These are phyloP conservation scores for Hololepta plana DNA, from an alignment of 2,888 invertebrate species.

Conservation along the genomic window DNA sequence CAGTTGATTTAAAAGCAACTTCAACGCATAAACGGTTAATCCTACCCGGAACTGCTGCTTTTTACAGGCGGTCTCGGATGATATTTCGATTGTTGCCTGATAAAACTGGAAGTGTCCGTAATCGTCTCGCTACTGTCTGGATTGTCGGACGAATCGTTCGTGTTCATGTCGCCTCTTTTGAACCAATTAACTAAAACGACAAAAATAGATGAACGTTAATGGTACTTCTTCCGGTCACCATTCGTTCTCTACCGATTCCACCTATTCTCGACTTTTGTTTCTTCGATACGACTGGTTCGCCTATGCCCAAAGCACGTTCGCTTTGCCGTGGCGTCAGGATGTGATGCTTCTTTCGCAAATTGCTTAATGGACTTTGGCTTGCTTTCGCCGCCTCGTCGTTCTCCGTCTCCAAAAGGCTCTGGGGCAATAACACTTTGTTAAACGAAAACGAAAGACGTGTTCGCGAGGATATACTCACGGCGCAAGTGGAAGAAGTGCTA, in stretches of 20 bases:
- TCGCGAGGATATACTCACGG: slow-evolving; percentile 33
- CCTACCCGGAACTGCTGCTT: slow-evolving; percentile 15
- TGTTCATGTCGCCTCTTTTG: slow-evolving; percentile 32
- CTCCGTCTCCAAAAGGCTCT: slow-evolving; percentile 72
- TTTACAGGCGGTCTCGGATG: slow-evolving; percentile 22
- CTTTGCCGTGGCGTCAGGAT: slow-evolving; percentile 73
- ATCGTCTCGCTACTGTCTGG: slow-evolving; percentile 33
- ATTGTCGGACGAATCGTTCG: slow-evolving; percentile 28
- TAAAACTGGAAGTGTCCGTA: slow-evolving; percentile 30
- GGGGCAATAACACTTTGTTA: slow-evolving; percentile 12
- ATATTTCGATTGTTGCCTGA: slow-evolving; percentile 28
- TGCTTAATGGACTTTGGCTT: slow-evolving; percentile 63
- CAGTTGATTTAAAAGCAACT: not conserved
- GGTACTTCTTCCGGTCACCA: not conserved
- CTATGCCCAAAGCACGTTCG: slow-evolving; percentile 50
- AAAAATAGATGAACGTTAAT: slow-evolving; percentile 1
- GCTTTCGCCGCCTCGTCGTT: slow-evolving; percentile 51
- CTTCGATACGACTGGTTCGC: slow-evolving; percentile 30
- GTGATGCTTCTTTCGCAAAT: slow-evolving; percentile 53
- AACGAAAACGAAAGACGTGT: too few relatives aligned
- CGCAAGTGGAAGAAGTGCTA: slow-evolving; percentile 76
- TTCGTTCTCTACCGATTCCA: slow-evolving; percentile 40
- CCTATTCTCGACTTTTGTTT: slow-evolving; percentile 41
- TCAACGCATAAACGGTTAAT: not conserved
- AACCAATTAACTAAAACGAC: slow-evolving; percentile 35